A percentile compares a stretch with the other conserved stretches of the same genome.
These are phyloP conservation scores for Noctua fimbriata DNA, from an alignment of 2,888 invertebrate species.

Conservation along the genomic window DNA sequence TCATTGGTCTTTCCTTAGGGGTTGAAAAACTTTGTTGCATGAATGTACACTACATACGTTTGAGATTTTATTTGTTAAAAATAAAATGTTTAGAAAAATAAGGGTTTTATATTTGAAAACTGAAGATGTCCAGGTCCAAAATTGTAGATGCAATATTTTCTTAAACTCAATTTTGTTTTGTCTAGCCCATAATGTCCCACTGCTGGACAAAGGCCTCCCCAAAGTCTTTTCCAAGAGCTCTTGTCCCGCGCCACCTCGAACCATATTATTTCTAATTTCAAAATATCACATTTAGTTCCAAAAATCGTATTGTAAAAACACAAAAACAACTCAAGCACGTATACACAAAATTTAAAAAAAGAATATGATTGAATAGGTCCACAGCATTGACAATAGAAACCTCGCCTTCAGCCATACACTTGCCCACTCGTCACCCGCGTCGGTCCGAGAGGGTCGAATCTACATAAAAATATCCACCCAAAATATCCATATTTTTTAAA, in stretches of 20 bases:
- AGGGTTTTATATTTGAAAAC: background rate
- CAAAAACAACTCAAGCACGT: constrained; percentile 31
- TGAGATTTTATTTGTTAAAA: constrained; percentile 41
- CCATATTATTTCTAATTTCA: background rate
- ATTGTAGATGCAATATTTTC: background rate
- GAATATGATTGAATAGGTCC: constrained; percentile 76
- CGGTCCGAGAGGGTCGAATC: constrained; percentile 83
- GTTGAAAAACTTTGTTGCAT: constrained; percentile 67
- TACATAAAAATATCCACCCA: constrained; percentile 86
- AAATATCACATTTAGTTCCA: background rate
- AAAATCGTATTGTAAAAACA: background rate
- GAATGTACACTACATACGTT: constrained; percentile 57
- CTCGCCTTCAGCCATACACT: constrained; percentile 76
- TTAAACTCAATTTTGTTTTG: background rate
- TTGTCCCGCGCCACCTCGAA: background rate
- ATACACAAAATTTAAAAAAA: constrained; percentile 22
- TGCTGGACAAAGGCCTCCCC: no score
- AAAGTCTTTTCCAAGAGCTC: background rate
- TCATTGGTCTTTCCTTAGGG: constrained; percentile 87
- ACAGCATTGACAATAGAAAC: constrained; percentile 74
- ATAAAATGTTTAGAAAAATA: background rate
- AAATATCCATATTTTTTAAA: constrained; percentile 85
- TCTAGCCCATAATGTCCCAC: background rate
- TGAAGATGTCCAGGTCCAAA: background rate
- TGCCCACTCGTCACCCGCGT: constrained; percentile 85